Evolutionary conservation across 2,113 vertebrate genomes (phyloP), one percentile per base, ranked within the genome.

Genomic region (Etheostoma cragini): DNA sequence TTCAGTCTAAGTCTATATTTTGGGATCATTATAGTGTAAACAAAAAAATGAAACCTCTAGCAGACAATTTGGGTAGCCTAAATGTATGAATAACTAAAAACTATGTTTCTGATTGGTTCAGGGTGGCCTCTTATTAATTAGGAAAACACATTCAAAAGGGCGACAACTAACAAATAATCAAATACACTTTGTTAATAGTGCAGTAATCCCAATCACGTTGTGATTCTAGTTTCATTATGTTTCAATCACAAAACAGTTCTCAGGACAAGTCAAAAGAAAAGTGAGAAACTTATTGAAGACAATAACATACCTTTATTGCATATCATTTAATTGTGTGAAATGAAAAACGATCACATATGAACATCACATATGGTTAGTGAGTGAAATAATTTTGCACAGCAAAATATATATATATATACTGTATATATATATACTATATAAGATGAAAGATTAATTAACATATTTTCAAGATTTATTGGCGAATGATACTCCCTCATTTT

Each of bases 301-400:
- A 93, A 88, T 93, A 94, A 90, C 91, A 94, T 95, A 92, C 90
- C 94, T 95, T 95, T 95, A 95, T 96, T 95, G 93, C 93, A 95
- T 95, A 94, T 95, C 93, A 94, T 95, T 95, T 93, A 95, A 92
- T 93, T 91, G 92, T 95, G 95, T 93, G 93, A 97, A 98, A 97
- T 96, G 96, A 97, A 97, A 93, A 89, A 93, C 80, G 96, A 96
- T 96, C 97, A 97, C 97, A 99, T 97, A 97, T 96, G 95, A 97
- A 97, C 97, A 97, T 97, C 97, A 98, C 97, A 98, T 97, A 94
- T 97, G 95, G 97, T 98, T 98, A 97, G 97, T 98, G 96, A 97
- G 95, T 98, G 97, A 97, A 98, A 97, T 97, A 92, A 99, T 99
- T 99, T 99, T 99, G 98, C 98, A 99, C 98, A 99, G 98, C 97